Conservation (phyloP, 1,140 invertebrate species). For the Drosophila rufa region DNA sequence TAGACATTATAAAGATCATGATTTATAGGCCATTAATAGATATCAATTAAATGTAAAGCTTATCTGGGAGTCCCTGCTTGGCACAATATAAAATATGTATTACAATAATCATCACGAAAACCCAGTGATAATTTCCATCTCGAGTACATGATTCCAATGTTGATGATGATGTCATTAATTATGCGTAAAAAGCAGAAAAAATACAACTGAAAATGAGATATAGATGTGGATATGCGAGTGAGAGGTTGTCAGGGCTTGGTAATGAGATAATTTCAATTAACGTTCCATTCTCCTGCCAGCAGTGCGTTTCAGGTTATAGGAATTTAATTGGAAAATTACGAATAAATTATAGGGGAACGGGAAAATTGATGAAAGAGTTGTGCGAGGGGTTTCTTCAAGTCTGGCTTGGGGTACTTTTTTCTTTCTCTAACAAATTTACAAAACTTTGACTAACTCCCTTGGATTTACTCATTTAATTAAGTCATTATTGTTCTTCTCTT, state of each 20-base stretch:
- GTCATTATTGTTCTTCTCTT: not conserved
- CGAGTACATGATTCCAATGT: constrained; percentile 4
- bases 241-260: constrained; percentile 11
- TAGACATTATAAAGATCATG: not conserved
- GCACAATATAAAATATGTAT: no score
- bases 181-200: constrained; percentile 10
- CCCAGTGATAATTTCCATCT: not conserved
- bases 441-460: not conserved
- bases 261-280: constrained; percentile 45
- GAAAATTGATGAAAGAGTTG: not conserved
- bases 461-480: constrained; percentile 3
- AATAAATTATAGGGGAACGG: not conserved
- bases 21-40: not conserved
- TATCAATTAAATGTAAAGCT: no score
- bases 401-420: no score
- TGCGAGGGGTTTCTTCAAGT: no score
- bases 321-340: constrained; percentile 10
- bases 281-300: constrained; percentile 8
- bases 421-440: no score
- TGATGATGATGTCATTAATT: constrained; percentile 42
- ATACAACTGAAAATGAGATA: not conserved
- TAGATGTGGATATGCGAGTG: not conserved
- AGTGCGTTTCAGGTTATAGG: constrained; percentile 14
- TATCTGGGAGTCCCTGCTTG: not conserved
- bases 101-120: not conserved